phyloP scores from a whole-genome alignment of 2,888 invertebrate species.

The Eristalis intricaria region DNA sequence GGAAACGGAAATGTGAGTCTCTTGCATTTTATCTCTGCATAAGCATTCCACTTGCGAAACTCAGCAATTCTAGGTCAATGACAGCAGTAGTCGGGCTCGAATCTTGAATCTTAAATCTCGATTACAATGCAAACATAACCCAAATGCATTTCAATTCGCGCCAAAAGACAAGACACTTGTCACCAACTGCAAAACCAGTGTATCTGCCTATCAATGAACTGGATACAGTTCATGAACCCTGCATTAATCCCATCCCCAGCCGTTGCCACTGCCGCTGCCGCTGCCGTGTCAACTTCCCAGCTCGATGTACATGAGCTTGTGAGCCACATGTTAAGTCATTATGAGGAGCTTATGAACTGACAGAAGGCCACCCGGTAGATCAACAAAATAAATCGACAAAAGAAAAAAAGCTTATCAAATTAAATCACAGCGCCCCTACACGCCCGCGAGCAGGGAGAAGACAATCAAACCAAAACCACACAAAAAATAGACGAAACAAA shows the following conservation, averaged over 20 bases:
- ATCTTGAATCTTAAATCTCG: not conserved
- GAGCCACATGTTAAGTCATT: not conserved
- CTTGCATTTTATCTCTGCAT: slow-evolving; percentile 34
- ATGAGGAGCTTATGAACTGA: slow-evolving; percentile 39
- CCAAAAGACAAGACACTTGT: not conserved
- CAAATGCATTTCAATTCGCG: slow-evolving; percentile 38
- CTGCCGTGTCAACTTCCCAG: not conserved
- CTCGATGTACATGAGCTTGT: not conserved
- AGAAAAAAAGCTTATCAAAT: slow-evolving; percentile 33
- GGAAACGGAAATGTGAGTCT: slow-evolving; percentile 28
- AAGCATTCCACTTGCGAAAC: slow-evolving; percentile 4
- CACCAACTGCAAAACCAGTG: not conserved
- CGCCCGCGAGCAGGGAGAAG: not conserved
- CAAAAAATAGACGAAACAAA: not conserved
- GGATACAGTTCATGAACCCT: slow-evolving; percentile 50
- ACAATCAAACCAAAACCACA: not conserved
- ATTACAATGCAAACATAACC: slow-evolving; percentile 33
- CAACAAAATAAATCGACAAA: slow-evolving; percentile 35
- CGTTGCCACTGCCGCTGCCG: not conserved
- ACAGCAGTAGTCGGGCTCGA: slow-evolving; percentile 8
- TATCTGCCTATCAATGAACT: slow-evolving; percentile 39
- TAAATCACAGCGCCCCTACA: slow-evolving; percentile 39
- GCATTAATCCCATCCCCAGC: slow-evolving; percentile 19
- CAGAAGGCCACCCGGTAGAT: slow-evolving; percentile 62
- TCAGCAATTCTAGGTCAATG: slow-evolving; percentile 37